Base-by-base conservation (phyloP, 1,140 invertebrate species). In the Centruroides vittatus region DNA sequence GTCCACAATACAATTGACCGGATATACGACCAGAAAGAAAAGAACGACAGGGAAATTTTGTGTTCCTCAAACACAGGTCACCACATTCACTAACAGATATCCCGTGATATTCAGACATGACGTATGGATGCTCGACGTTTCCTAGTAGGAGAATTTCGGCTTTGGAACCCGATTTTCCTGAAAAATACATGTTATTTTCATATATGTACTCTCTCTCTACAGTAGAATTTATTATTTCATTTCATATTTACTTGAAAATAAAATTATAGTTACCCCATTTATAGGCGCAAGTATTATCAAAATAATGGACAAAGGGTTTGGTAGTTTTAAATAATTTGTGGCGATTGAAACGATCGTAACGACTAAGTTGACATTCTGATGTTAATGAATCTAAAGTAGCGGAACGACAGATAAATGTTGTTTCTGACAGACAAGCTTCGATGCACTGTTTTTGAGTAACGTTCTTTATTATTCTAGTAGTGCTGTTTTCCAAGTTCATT, bases 381-480 rank as follows among this genome's bases (percentile, higher is more conserved):
- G 85, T 88, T 60, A 81, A 82, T 72, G 88, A 87, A 71, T 87
- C 85, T 76, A 86, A 93, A 76, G 91, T 92, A 63, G 86, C 86
- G 59, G 91, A 93, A 78, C 90, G 86, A 82, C 90, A 94, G 62
- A 83, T 79, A 74, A 93, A 93, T 71, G 90, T 86, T 64, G 82
- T 82, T 74, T 92, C 88, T 53, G 85, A 85, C 34, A 93, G 78
- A 71, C 90, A 94, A 61, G 89, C 75, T 76, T 92, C 87, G 58
- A 91, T 79, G 74, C 91, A 94, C 74, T 89, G 86, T 67, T 87
- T 84, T 68, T 89, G 79, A n/a, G 57, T 55, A n/a, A 36, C 57
- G 49, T 65, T 65, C 3, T 11, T 13, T 4, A 65, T 34, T 1
- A 55, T 41, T 1, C 13, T 41, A 49, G 61, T 54, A 11, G 61